Evolutionary conservation across 2,797 vertebrate species (phyloP), one percentile per base, ranked within the genome.

Genomic region (Sus cebifrons): DNA sequence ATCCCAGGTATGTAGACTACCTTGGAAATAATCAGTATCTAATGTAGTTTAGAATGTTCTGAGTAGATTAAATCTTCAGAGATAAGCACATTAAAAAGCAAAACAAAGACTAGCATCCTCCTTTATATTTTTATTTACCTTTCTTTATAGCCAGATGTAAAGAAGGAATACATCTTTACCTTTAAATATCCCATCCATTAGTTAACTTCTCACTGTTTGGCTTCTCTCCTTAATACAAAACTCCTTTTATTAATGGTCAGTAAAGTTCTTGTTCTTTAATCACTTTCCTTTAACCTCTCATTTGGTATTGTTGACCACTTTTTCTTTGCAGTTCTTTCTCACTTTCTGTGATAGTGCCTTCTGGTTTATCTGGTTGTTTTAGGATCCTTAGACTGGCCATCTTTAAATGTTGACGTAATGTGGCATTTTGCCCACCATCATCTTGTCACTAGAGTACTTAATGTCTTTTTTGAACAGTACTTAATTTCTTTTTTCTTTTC

Each of bases 41-140:
- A 83, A 29, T 65, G 5, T 85, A 79, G 56, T 71, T 29, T 85
- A 58, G 44, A 27, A 27, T 81, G 20, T 88, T 95, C 73, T 95
- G 68, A 49, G 83, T 94, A 65, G 60, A 91, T 58, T 70, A 91
- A 81, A 86, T 91, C 78, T 88, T 94, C 13, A 89, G 64, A 67
- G 36, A 94, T 68, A 64, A 92, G 21, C 29, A 60, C 71, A 78
- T 78, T 79, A 58, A 87, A 78, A 93, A 81, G 65, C 36, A 74
- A 95, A 95, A 67, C 21, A 65, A 87, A 86, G 27, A 78, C 84
- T 74, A 79, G 6, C 5, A 44, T 12, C 49, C 18, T 89, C 29
- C 4, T 67, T 89, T 64, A 49, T 68, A 54, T 44, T 32, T 94
- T 94, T 86, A 40, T 44, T 25, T 82, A 18, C 54, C 36, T 81